Percentiles rank a stretch among this genome's conserved stretches.
Conservation (phyloP, 2,113 vertebrate species). For the Helogale parvula region DNA sequence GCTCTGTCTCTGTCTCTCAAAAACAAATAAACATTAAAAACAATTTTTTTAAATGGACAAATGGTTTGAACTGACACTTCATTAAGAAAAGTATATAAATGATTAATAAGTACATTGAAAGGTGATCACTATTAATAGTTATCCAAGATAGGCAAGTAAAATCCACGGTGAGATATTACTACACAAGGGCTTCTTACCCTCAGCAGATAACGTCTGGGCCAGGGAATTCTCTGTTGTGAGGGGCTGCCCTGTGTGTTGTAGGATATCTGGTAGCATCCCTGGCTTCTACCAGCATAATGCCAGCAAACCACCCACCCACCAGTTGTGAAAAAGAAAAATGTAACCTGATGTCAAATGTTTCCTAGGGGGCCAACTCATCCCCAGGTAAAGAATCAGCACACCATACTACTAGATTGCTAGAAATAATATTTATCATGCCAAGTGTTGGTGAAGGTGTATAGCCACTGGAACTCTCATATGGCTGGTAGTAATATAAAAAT, state of each 20-base stretch:
- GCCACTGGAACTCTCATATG: background rate
- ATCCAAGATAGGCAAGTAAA: background rate
- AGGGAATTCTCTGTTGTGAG: background rate
- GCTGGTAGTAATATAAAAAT: background rate
- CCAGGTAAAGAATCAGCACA: background rate
- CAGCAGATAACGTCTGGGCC: background rate
- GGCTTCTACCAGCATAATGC: background rate
- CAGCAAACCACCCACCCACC: background rate
- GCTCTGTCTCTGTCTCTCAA: too few relatives aligned
- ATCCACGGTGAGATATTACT: background rate
- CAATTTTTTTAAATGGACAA: background rate
- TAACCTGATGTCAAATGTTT: background rate
- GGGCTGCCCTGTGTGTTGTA: background rate
- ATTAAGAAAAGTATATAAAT: background rate
- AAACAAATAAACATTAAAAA: too few relatives aligned
- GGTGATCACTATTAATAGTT: background rate
- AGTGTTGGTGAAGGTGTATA: background rate
- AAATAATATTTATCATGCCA: background rate
- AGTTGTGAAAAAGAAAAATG: conserved; percentile 15
- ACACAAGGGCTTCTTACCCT: background rate
- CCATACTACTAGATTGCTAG: background rate
- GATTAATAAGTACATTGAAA: background rate
- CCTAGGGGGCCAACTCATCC: background rate
- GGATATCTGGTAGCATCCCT: background rate
- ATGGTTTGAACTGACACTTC: background rate